Conservation (phyloP, 2,113 vertebrate species). For the Nestor notabilis region DNA sequence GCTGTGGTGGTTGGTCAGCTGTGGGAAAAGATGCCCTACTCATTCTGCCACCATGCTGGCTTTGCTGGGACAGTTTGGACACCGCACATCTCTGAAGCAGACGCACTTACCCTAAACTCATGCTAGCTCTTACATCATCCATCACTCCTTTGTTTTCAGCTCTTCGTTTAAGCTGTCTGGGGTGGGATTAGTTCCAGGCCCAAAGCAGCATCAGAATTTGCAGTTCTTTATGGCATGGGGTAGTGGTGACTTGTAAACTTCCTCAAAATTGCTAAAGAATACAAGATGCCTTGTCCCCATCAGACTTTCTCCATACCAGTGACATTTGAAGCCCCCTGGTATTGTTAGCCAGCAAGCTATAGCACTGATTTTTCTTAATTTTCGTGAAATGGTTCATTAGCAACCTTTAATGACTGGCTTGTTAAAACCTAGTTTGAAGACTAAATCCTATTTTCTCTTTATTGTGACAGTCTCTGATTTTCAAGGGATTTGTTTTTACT, state of each 20-base stretch:
- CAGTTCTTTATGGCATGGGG: fast-evolving
- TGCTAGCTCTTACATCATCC: background rate
- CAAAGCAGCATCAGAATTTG: background rate
- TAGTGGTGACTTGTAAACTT: background rate
- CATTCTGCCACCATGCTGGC: fast-evolving
- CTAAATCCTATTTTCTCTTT: slow-evolving; percentile 8
- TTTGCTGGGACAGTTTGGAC: background rate
- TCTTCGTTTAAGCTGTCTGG: background rate
- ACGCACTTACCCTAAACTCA: background rate
- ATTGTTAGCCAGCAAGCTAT: background rate
- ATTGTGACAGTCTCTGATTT: background rate
- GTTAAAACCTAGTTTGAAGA: background rate
- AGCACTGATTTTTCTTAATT: background rate
- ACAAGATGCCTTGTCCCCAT: background rate
- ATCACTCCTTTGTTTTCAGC: background rate
- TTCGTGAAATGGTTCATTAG: background rate
- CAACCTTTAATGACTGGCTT: background rate
- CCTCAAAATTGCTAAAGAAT: background rate
- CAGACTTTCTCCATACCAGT: background rate
- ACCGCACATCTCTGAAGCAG: background rate
- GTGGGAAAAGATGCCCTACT: no score
- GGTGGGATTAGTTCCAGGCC: background rate
- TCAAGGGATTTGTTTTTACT: slow-evolving; percentile 10
- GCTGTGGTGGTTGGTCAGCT: fast-evolving
- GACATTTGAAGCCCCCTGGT: background rate